Percentiles rank a stretch among this genome's conserved stretches.
These are phyloP conservation scores for Pipistrellus nathusii DNA, from an alignment of 2,797 vertebrate genomes.

Conservation along the genomic window DNA sequence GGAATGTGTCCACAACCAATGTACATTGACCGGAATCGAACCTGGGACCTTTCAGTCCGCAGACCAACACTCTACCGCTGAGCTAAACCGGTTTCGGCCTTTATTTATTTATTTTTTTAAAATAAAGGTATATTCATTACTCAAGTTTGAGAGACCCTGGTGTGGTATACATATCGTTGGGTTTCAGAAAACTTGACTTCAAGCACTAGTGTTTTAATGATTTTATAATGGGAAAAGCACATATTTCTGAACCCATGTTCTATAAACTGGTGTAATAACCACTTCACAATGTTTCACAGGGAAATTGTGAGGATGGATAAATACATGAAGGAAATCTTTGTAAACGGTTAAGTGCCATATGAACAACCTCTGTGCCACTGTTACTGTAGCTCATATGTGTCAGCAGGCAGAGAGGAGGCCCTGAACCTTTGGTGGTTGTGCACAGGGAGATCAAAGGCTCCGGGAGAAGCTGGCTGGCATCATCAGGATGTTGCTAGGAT, in stretches of 20 bases:
- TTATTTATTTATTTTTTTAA: background rate
- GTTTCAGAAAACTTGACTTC: conserved; percentile 39
- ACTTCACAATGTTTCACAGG: background rate
- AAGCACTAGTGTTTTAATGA: background rate
- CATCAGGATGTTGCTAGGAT: background rate
- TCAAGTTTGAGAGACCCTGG: conserved; percentile 26
- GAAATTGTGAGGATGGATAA: background rate
- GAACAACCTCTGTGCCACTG: background rate
- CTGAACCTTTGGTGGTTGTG: background rate
- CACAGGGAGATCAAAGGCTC: background rate
- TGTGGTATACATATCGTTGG: background rate
- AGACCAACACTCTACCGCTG: no score
- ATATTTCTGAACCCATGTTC: background rate
- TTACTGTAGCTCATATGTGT: background rate
- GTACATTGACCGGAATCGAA: no score
- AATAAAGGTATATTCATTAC: background rate
- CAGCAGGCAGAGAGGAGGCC: background rate
- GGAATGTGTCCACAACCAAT: no score
- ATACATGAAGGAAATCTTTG: background rate
- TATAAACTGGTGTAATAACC: background rate
- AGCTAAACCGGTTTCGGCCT: no score
- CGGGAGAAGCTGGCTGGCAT: background rate
- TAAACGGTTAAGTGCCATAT: background rate
- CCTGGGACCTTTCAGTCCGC: no score
- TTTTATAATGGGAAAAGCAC: background rate